A percentile compares a stretch with the other conserved stretches of the same genome.
Evolutionary conservation across 2,797 vertebrate species (phyloP).

Genomic region (Buphagus erythrorhynchus): DNA sequence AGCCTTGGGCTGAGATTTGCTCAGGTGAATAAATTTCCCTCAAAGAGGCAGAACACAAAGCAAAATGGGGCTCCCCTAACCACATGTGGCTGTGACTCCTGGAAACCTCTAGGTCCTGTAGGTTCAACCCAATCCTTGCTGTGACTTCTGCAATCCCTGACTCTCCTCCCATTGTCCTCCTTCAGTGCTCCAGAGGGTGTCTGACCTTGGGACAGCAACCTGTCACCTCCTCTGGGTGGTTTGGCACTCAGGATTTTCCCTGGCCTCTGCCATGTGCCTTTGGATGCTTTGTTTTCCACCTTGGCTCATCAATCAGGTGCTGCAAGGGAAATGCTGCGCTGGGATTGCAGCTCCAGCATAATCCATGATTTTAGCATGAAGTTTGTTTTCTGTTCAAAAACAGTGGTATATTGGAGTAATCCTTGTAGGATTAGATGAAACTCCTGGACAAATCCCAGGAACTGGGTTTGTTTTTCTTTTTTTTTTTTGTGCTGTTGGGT

Average conservation of each 20-base stretch:
- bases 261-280: neutral
- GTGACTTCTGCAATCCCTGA: neutral
- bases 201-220: neutral
- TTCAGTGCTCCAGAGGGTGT: neutral
- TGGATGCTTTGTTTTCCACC: neutral
- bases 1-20: neutral
- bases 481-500: neutral
- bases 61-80: rapidly evolving
- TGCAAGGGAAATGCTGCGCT: neutral
- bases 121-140: neutral
- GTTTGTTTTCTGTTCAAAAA: neutral
- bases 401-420: neutral
- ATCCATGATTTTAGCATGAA: neutral
- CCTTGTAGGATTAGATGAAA: neutral
- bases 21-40: neutral
- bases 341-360: neutral
- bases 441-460: neutral
- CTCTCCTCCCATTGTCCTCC: rapidly evolving
- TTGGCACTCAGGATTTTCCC: neutral
- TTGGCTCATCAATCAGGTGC: neutral
- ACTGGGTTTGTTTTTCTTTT: neutral
- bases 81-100: rapidly evolving
- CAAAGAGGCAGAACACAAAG: neutral
- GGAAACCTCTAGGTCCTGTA: neutral
- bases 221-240: neutral